Percentiles rank a stretch among this genome's conserved stretches.
Evolutionary conservation across 2,797 vertebrate genomes (phyloP).

Genomic region (Hybognathus amarus): DNA sequence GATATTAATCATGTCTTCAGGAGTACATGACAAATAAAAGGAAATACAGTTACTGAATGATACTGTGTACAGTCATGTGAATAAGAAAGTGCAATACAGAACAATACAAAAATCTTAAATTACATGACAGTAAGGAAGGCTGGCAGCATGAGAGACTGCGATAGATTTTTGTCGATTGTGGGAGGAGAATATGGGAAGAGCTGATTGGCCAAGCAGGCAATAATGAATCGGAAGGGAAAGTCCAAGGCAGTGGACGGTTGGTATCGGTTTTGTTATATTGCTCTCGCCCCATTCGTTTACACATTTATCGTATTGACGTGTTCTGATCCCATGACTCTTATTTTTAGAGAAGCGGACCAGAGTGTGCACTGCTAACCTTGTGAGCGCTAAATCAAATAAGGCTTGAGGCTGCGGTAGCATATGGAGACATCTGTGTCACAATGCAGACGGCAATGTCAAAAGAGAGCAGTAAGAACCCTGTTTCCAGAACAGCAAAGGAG

Average conservation of each 20-base stretch:
- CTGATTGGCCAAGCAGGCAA: slow-evolving; percentile 5
- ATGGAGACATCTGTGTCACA: slow-evolving; percentile 38
- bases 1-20: slow-evolving; percentile 48
- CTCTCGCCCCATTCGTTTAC: slow-evolving; percentile 21
- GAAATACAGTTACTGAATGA: slow-evolving; percentile 38
- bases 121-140: slow-evolving; percentile 37
- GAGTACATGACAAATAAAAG: slow-evolving; percentile 41
- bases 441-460: slow-evolving; percentile 18
- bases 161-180: slow-evolving; percentile 1
- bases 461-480: slow-evolving; percentile 28
- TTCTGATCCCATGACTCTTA: background rate
- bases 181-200: slow-evolving; percentile 19
- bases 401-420: slow-evolving; percentile 13
- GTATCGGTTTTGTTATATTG: slow-evolving; percentile 35
- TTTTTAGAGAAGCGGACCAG: slow-evolving; percentile 17
- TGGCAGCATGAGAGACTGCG: slow-evolving; percentile 31
- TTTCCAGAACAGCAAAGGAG: slow-evolving; percentile 25
- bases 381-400: slow-evolving; percentile 33
- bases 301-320: background rate
- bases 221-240: background rate
- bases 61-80: slow-evolving; percentile 43
- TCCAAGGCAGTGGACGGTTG: slow-evolving; percentile 35
- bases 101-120: slow-evolving; percentile 48
- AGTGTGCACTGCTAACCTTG: slow-evolving; percentile 10
- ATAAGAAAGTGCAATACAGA: slow-evolving; percentile 54